Conservation (phyloP, 2,113 vertebrate species). For the Tretioscincus oriximinensis region DNA sequence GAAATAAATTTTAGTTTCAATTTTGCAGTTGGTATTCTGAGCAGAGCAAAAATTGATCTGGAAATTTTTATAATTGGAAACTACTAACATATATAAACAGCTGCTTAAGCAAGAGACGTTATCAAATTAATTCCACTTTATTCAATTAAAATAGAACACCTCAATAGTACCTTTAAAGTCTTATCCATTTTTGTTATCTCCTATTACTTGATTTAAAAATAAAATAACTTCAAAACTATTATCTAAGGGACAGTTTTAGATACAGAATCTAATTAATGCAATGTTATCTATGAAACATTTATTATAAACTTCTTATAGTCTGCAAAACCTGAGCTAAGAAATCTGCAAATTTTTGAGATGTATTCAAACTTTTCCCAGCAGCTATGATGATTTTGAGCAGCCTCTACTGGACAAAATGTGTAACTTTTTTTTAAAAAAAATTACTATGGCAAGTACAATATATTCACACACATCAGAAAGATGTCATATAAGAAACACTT, state of each 20-base stretch:
- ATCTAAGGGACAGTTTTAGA: background rate
- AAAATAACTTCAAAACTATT: background rate
- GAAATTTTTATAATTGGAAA: background rate
- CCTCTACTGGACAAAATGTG: conserved; percentile 37
- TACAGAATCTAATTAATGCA: fast-evolving
- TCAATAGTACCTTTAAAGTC: background rate
- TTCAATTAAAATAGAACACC: background rate
- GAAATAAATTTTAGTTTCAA: background rate
- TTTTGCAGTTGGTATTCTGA: background rate
- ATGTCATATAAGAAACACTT: too few species aligned
- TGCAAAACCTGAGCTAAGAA: background rate
- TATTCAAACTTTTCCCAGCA: background rate
- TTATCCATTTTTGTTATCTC: background rate
- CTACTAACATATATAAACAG: background rate
- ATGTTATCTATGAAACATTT: background rate
- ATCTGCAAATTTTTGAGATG: background rate
- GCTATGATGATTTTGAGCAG: conserved; percentile 46
- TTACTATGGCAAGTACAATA: too few species aligned
- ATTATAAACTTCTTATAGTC: background rate
- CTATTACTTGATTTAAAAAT: background rate
- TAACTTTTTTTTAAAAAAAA: background rate
- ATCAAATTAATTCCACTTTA: background rate
- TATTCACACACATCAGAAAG: too few species aligned
- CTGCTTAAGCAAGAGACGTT: background rate
- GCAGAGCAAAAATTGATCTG: background rate